phyloP scores from a whole-genome alignment of 1,140 invertebrate genomes.

The Lordiphosa mommai region DNA sequence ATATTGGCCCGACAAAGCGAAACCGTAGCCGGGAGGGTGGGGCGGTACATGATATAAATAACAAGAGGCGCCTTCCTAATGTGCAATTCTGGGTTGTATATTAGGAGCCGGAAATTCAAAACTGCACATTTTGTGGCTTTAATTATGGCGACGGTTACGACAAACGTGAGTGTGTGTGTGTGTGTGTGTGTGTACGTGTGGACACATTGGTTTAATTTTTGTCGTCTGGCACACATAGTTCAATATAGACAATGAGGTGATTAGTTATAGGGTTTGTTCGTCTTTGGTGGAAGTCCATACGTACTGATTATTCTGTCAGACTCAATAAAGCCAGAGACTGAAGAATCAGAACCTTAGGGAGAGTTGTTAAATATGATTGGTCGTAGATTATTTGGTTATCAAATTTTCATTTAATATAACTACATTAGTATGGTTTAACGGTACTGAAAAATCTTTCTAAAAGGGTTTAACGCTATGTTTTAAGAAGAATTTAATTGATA shows the following conservation, averaged over 20 bases:
- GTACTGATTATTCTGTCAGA: no score
- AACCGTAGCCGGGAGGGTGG: background rate
- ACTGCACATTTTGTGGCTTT: constrained; percentile 60
- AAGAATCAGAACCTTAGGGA: no score
- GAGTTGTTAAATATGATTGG: no score
- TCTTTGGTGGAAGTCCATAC: no score
- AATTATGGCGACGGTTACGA: constrained; percentile 44
- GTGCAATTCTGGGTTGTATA: constrained; percentile 6
- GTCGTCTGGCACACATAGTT: constrained; percentile 13
- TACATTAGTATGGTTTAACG: no score
- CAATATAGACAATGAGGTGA: constrained; percentile 7
- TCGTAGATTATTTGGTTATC: no score
- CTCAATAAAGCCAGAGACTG: no score
- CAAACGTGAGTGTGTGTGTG: constrained; percentile 17
- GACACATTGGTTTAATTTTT: constrained; percentile 3
- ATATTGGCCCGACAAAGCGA: constrained; percentile 33
- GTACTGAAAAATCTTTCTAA: no score
- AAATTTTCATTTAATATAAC: no score
- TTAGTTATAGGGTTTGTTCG: constrained; percentile 3
- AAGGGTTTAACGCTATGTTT: no score
- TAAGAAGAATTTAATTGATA: no score
- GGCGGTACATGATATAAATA: constrained; percentile 35
- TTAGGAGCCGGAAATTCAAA: constrained; percentile 34
- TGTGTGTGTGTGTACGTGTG: constrained; percentile 3
- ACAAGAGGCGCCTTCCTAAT: constrained; percentile 14